These are phyloP conservation scores for Pseudachorutes palmiensis DNA, from an alignment of 1,140 invertebrate species.

Conservation along the genomic window DNA sequence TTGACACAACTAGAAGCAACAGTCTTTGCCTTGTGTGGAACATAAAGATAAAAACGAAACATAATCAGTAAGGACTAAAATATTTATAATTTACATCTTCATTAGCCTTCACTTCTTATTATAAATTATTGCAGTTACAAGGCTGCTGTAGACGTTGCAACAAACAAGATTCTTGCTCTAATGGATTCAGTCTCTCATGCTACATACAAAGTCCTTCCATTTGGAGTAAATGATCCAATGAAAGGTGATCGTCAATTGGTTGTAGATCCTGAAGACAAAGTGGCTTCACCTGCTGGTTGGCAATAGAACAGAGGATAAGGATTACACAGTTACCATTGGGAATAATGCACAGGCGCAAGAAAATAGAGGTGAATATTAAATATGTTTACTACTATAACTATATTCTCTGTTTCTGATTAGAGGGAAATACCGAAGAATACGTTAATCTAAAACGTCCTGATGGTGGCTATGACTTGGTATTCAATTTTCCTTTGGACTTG, in stretches of 20 bases:
- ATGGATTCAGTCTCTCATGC: not conserved
- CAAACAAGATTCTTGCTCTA: not conserved
- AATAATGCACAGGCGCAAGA: constrained; percentile 8
- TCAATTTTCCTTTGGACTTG: constrained; percentile 1
- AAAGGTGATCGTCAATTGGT: not conserved
- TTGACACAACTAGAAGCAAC: not conserved
- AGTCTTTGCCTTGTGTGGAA: not conserved
- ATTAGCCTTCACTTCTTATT: not conserved
- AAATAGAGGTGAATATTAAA: not conserved
- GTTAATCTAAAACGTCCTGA: not conserved
- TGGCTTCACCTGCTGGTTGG: constrained; percentile 3
- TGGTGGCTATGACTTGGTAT: not conserved
- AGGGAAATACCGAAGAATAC: not conserved
- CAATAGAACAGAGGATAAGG: not conserved
- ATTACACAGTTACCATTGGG: not conserved
- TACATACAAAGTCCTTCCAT: constrained; percentile 4
- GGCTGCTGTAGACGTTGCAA: not conserved
- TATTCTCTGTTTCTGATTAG: not conserved
- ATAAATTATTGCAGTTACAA: constrained; percentile 4
- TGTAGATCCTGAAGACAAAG: not conserved
- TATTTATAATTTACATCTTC: not conserved
- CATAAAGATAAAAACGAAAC: not conserved
- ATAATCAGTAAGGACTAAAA: constrained; percentile 9
- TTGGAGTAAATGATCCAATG: constrained; percentile 3
- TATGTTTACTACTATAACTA: not conserved